These are phyloP conservation scores for Papilio polyxenes DNA, from an alignment of 1,140 invertebrate species.

Conservation along the genomic window DNA sequence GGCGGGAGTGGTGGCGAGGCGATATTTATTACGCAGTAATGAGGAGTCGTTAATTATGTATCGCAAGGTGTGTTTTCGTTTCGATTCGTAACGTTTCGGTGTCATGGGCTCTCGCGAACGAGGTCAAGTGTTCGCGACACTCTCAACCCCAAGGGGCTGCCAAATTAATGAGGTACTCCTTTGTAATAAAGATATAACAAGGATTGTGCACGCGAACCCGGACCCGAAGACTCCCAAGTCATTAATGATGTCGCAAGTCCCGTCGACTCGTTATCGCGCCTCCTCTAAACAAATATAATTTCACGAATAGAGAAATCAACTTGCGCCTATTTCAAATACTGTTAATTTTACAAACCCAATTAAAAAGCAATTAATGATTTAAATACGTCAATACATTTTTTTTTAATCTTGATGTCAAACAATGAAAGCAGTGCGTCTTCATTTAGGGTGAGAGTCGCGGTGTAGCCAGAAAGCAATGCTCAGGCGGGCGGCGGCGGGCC, in stretches of 20 bases:
- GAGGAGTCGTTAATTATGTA: slow-evolving; percentile 79
- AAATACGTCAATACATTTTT: neutral
- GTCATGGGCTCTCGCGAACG: slow-evolving; percentile 71
- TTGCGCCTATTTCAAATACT: neutral
- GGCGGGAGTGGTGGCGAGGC: slow-evolving; percentile 17
- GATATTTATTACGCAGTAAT: slow-evolving; percentile 71
- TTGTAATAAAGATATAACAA: slow-evolving; percentile 81
- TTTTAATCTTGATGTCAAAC: neutral
- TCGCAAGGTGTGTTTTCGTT: slow-evolving; percentile 73
- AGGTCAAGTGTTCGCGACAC: slow-evolving; percentile 78
- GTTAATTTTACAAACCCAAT: neutral
- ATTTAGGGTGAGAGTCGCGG: neutral
- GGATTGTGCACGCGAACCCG: slow-evolving; percentile 76
- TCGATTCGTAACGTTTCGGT: slow-evolving; percentile 71
- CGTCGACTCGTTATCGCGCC: slow-evolving; percentile 69
- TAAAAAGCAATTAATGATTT: neutral
- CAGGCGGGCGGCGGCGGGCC: slow-evolving; percentile 6
- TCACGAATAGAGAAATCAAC: slow-evolving; percentile 29
- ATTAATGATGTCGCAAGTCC: slow-evolving; percentile 75
- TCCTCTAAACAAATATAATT: slow-evolving; percentile 68
- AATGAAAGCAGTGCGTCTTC: neutral
- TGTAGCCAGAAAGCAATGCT: slow-evolving; percentile 5
- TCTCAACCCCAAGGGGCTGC: slow-evolving; percentile 76
- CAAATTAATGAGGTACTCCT: slow-evolving; percentile 81
- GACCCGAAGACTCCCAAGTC: slow-evolving; percentile 70